These are phyloP conservation scores for Ethmia dodecea DNA, from an alignment of 2,888 invertebrate species.

Conservation along the genomic window DNA sequence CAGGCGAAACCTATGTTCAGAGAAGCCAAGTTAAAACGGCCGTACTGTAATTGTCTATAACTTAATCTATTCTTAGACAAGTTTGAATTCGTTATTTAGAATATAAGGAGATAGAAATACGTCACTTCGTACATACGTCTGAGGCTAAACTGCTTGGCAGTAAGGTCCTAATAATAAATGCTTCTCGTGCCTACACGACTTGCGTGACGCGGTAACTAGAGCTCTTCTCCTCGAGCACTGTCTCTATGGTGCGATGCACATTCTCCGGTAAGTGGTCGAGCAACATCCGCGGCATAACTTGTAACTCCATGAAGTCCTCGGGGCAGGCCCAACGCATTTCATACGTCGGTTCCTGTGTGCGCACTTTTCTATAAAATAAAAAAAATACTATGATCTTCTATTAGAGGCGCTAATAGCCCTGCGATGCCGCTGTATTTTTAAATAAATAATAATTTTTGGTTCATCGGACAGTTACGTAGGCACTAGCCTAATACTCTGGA, in stretches of 20 bases:
- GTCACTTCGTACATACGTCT: too few species aligned
- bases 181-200: constrained; percentile 33
- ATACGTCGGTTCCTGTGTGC: constrained; percentile 80
- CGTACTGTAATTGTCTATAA: too few species aligned
- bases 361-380: constrained; percentile 78
- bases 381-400: too few species aligned
- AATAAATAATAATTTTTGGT: background rate
- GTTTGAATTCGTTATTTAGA: too few species aligned
- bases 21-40: too few species aligned
- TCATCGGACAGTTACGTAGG: background rate
- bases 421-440: too few species aligned
- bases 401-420: too few species aligned
- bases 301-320: constrained; percentile 88
- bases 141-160: background rate
- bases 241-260: constrained; percentile 83
- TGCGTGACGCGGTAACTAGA: constrained; percentile 59
- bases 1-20: too few species aligned
- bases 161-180: background rate
- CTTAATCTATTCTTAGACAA: too few species aligned
- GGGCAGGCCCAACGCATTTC: constrained; percentile 89
- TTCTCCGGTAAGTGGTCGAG: constrained; percentile 91
- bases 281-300: constrained; percentile 91
- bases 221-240: constrained; percentile 75
- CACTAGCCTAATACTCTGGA: background rate
- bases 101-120: too few species aligned